phyloP scores from a whole-genome alignment of 2,888 invertebrate species.

The Candidula unifasciata region DNA sequence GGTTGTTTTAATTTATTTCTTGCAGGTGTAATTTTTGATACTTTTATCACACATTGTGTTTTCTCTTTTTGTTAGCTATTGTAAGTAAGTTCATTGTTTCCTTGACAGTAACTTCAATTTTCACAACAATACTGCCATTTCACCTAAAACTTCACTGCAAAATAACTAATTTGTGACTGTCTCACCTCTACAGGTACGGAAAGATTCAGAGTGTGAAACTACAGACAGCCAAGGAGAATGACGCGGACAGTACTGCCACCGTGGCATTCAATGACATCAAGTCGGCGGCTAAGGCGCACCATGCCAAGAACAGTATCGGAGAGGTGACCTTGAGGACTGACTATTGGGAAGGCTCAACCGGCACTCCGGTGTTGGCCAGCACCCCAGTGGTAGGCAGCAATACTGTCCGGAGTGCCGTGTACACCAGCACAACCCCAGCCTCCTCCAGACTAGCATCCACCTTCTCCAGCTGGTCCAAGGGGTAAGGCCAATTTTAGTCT shows the following conservation, averaged over 20 bases:
- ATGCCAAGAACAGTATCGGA: conserved; percentile 91
- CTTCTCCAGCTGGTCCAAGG: conserved; percentile 58
- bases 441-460: conserved; percentile 51
- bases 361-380: conserved; percentile 54
- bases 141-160: no score
- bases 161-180: neutral
- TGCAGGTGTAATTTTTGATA: no score
- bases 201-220: conserved; percentile 97
- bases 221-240: conserved; percentile 81
- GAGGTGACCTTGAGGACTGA: conserved; percentile 85
- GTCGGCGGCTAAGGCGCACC: conserved; percentile 95
- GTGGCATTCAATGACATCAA: conserved; percentile 93
- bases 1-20: no score
- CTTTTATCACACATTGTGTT: no score
- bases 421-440: conserved; percentile 48
- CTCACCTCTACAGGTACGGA: conserved; percentile 87
- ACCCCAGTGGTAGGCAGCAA: conserved; percentile 29
- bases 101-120: no score
- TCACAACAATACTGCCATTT: no score
- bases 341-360: conserved; percentile 87
- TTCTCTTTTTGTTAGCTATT: no score
- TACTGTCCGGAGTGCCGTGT: conserved; percentile 25
- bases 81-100: no score
- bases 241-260: conserved; percentile 67
- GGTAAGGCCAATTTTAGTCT: conserved; percentile 56